Base-by-base conservation (phyloP, 2,888 invertebrate genomes). In the Epiperipatus broadwayi region DNA sequence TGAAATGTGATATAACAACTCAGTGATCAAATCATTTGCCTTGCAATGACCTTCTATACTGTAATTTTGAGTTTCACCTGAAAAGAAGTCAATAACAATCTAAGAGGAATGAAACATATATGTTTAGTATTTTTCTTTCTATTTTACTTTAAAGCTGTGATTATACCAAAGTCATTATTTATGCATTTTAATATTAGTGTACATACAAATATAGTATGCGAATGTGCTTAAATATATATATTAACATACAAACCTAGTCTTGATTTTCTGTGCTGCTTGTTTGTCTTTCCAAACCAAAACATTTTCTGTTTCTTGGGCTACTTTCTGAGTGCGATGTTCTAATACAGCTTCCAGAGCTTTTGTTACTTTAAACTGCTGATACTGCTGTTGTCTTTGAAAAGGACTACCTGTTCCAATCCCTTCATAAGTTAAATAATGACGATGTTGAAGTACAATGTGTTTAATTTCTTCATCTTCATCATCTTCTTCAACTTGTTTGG, bases 401-500 rank as follows among this genome's bases (percentile, higher is more conserved):
- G 77, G 78, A 15, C 74, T 77, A 0, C 87, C 87, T 34, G 67
- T 57, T 0, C 85, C 85, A 2, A 76, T 58, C 3, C 83, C 83
- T 47, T 77, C 80, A 50, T 70, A 76, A 46, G 68, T 76, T 16
- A 85, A 62, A 53, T 79, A 87, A 49, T 78, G 78, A 16, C 81
- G 68, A 55, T 87, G 85, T 56, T 87, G 87, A 0, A 85, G 84
- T 10, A 78, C 79, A 39, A 76, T 80, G 51, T 85, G 81, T 69
- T 77, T 51, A 30, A 61, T 59, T 12, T 12, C 12, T 2, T 35
- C 21, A 4, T 31, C 21, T 46, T 68, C 56, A 10, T 60, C 56
- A 21, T 63, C 60, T 21, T 61, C 58, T 20, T 58, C 50, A n/a
- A 50, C 54, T 43, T 63, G 61, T 37, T 62, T 60, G 19, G 49